Conservation (phyloP, 1,140 invertebrate genomes). For the Pseudomyrmex dendroicus region DNA sequence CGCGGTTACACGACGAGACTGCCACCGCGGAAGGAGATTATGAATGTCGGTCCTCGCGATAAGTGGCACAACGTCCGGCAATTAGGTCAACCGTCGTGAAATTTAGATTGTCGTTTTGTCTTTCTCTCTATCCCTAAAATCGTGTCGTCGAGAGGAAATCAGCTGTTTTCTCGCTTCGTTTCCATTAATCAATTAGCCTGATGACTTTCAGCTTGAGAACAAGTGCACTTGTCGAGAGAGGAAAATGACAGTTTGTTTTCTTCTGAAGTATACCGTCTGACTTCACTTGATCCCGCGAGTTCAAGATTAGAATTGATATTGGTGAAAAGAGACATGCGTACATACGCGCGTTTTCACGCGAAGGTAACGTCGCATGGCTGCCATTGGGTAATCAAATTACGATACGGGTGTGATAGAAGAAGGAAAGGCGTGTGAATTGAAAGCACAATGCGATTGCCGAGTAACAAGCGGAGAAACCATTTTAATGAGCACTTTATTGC, state of each 20-base stretch:
- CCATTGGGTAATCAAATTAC: slow-evolving; percentile 21
- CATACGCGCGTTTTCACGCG: no score
- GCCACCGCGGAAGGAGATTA: slow-evolving; percentile 7
- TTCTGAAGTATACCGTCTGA: background rate
- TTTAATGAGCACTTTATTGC: slow-evolving; percentile 67
- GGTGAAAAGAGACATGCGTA: background rate
- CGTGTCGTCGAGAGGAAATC: background rate
- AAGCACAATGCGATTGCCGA: slow-evolving; percentile 59
- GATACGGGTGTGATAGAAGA: slow-evolving; percentile 35
- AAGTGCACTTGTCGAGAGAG: background rate
- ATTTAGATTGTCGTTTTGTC: background rate
- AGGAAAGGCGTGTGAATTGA: slow-evolving; percentile 59
- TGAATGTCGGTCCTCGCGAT: slow-evolving; percentile 22
- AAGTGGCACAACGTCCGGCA: slow-evolving; percentile 52
- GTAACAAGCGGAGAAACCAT: slow-evolving; percentile 61
- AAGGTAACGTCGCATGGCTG: background rate
- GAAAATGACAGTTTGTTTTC: background rate
- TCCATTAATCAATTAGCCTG: background rate
- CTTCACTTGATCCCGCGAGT: background rate
- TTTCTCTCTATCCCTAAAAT: background rate
- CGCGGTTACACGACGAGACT: slow-evolving; percentile 1
- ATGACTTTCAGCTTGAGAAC: background rate
- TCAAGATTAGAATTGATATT: background rate
- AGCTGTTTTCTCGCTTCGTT: background rate
- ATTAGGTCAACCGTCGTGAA: slow-evolving; percentile 12